phyloP scores from a whole-genome alignment of 2,113 vertebrate genomes.

The Phalacrocorax carbo region DNA sequence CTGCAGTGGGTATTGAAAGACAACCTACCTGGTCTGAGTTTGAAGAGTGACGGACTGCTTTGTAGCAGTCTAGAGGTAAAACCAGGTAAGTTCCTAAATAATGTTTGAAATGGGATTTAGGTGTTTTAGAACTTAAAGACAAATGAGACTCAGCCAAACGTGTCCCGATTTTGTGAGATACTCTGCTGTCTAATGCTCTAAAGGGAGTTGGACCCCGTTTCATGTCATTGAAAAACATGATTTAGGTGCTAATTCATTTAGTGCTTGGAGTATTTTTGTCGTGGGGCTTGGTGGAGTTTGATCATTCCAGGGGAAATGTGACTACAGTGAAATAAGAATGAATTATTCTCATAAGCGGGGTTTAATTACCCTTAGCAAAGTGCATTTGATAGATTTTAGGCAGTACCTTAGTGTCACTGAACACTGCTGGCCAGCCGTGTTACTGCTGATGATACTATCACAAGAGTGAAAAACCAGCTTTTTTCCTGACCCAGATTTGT shows the following conservation, averaged over 20 bases:
- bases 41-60: background rate
- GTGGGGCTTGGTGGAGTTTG: background rate
- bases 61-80: background rate
- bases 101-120: background rate
- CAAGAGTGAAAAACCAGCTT: background rate
- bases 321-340: background rate
- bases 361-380: background rate
- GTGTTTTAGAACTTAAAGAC: background rate
- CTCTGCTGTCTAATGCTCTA: background rate
- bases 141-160: background rate
- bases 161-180: background rate
- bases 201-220: background rate
- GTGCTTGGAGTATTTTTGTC: background rate
- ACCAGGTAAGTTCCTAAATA: background rate
- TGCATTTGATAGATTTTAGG: background rate
- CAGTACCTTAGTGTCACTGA: background rate
- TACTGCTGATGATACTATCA: background rate
- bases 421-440: background rate
- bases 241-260: background rate
- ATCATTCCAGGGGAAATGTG: background rate
- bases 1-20: background rate
- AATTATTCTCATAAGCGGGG: background rate
- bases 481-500: background rate
- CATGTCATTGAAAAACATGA: background rate
- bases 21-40: background rate